Percentiles rank a stretch among this genome's conserved stretches.
These are phyloP conservation scores for Apodemia mormo DNA, from an alignment of 2,888 invertebrate genomes.

Conservation along the genomic window DNA sequence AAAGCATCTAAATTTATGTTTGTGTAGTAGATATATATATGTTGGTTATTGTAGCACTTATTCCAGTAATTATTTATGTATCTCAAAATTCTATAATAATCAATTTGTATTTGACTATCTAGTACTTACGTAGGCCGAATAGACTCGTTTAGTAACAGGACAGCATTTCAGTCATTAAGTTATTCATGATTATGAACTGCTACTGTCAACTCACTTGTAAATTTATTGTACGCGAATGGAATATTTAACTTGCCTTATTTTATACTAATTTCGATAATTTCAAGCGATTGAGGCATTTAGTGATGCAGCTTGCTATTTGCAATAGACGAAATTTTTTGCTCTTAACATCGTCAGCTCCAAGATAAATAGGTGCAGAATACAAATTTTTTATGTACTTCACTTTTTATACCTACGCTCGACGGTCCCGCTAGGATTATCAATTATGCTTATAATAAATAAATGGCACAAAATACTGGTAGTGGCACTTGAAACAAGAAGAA, in stretches of 20 bases:
- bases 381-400: too few relatives aligned
- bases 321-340: too few relatives aligned
- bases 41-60: neutral
- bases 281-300: neutral
- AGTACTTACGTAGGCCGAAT: constrained; percentile 11
- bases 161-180: constrained; percentile 16
- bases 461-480: too few relatives aligned
- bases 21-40: too few relatives aligned
- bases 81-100: constrained; percentile 17
- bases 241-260: neutral
- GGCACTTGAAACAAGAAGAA: too few relatives aligned
- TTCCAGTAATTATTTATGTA: neutral
- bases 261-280: neutral
- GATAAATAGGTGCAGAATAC: too few relatives aligned
- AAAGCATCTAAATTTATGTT: too few relatives aligned
- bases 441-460: too few relatives aligned
- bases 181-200: constrained; percentile 19
- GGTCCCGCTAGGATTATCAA: too few relatives aligned
- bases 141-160: constrained; percentile 16
- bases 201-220: constrained; percentile 15
- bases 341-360: too few relatives aligned
- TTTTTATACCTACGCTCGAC: too few relatives aligned
- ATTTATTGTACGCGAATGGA: constrained; percentile 16
- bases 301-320: neutral
- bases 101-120: constrained; percentile 18